Base-by-base conservation (phyloP, 2,888 invertebrate genomes). In the Drosophila macrospina region DNA sequence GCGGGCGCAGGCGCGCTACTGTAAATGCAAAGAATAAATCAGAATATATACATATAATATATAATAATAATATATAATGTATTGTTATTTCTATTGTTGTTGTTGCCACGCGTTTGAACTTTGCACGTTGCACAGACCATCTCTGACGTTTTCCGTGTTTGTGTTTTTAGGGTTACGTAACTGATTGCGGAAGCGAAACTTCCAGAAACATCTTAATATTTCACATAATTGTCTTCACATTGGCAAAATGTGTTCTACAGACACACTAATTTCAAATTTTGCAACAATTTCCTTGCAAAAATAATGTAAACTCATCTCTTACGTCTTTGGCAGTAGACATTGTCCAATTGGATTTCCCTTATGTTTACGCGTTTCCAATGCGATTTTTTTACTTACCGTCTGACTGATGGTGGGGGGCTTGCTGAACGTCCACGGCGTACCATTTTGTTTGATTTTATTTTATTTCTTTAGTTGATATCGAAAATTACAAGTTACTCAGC, bases 381-480 rank as follows among this genome's bases (percentile, higher is more conserved):
- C 24, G 7, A 30, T 37, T 36, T 30, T 36, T 1, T 32, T 37
- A 82, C 77, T 92, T 93, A 94, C 94, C 94, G 93, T 91, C 95
- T 93, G 51, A 93, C 92, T 41, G 94, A 93, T 81, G 95, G 94
- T 65, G 95, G 95, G 68, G 96, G 95, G 90, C 94, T 94, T 64
- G 95, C 94, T 78, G 95, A 94, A 91, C 96, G 93, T 93, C 96
- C 96, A 91, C 96, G 94, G 92, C 96, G 94, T 91, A 95, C 95
- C 96, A 96, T 96, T 89, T 93, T 73, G 56, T 62, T 69, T 66
- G 13, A 60, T 66, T 79, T 47, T 32, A n/a, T 30, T 60, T 52
- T 66, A 68, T 51, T 51, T 48, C 7, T 63, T 47, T 51, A 26
- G 41, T 28, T 28, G 0, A 39, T 61, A 4, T 52, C 28, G 30